phyloP scores from a whole-genome alignment of 2,888 invertebrate genomes.

The Lepidocyrtoides sp. region DNA sequence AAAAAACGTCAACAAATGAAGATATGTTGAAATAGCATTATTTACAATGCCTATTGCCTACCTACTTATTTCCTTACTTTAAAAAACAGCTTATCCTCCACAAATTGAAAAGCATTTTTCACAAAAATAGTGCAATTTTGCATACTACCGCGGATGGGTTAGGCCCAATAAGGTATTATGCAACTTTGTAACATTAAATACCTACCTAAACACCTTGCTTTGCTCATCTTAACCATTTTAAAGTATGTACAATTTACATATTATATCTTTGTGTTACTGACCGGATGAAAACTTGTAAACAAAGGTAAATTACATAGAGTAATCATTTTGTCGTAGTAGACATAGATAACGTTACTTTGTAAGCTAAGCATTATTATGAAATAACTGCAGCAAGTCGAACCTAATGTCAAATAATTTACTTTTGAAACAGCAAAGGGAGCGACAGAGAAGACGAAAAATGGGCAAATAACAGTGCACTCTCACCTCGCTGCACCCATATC shows the following conservation, averaged over 20 bases:
- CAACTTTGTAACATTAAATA: too few relatives aligned
- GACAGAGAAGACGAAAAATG: slow-evolving; percentile 48
- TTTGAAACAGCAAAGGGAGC: slow-evolving; percentile 48
- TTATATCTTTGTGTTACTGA: too few relatives aligned
- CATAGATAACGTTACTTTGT: background rate
- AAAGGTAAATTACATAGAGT: background rate
- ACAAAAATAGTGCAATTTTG: too few relatives aligned
- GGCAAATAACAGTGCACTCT: slow-evolving; percentile 27
- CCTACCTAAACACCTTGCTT: too few relatives aligned
- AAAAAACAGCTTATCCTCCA: too few relatives aligned
- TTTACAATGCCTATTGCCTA: too few relatives aligned
- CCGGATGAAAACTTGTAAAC: background rate
- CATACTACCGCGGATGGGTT: too few relatives aligned
- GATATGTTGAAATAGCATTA: too few relatives aligned
- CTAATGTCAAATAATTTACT: slow-evolving; percentile 41
- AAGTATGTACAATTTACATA: background rate
- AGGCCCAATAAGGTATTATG: background rate
- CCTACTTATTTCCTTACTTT: too few relatives aligned
- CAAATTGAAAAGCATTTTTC: too few relatives aligned
- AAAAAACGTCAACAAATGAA: too few relatives aligned
- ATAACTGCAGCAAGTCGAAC: background rate
- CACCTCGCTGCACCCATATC: slow-evolving; percentile 60
- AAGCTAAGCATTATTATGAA: background rate
- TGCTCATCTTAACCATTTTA: background rate
- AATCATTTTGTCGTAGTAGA: background rate